Evolutionary conservation across 2,888 invertebrate species (phyloP).

Genomic region (Agonopterix alstromeriana): DNA sequence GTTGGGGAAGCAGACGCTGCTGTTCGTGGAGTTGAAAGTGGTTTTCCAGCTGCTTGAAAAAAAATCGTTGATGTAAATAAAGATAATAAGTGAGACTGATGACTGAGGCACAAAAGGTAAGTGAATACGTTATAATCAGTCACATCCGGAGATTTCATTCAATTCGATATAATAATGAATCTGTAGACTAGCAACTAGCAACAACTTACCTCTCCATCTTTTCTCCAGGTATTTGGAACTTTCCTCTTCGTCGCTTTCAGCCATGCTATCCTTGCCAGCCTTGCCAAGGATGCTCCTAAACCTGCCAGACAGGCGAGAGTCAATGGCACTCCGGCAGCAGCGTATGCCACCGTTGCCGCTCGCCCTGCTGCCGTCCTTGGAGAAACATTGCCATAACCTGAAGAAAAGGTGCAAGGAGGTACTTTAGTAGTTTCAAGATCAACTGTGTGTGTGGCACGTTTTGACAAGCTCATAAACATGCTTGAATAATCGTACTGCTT

Average conservation of each 20-base stretch:
- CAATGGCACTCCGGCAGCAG: constrained; percentile 90
- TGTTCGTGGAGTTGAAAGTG: constrained; percentile 71
- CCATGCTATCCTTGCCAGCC: constrained; percentile 82
- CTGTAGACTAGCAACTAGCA: too few relatives aligned
- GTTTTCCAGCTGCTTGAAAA: constrained; percentile 49
- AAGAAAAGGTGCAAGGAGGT: not conserved
- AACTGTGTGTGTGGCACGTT: not conserved
- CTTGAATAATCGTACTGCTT: too few relatives aligned
- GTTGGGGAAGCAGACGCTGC: constrained; percentile 60
- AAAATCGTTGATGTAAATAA: not conserved
- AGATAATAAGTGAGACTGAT: not conserved
- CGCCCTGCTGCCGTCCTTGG: constrained; percentile 90
- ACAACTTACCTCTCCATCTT: constrained; percentile 53
- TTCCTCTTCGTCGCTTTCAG: constrained; percentile 56
- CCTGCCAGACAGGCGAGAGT: constrained; percentile 91
- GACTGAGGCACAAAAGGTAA: too few relatives aligned
- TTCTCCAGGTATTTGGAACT: constrained; percentile 58
- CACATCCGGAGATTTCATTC: too few relatives aligned
- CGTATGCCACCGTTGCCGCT: constrained; percentile 90
- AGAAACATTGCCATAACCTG: constrained; percentile 91
- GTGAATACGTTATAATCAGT: too few relatives aligned
- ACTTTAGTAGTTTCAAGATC: not conserved
- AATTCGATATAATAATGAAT: too few relatives aligned
- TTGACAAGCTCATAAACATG: too few relatives aligned
- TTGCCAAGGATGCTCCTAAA: constrained; percentile 87